Percentiles rank a stretch among this genome's conserved stretches.
Conservation (phyloP, 2,797 vertebrate species). For the Rhynchotus rufescens region DNA sequence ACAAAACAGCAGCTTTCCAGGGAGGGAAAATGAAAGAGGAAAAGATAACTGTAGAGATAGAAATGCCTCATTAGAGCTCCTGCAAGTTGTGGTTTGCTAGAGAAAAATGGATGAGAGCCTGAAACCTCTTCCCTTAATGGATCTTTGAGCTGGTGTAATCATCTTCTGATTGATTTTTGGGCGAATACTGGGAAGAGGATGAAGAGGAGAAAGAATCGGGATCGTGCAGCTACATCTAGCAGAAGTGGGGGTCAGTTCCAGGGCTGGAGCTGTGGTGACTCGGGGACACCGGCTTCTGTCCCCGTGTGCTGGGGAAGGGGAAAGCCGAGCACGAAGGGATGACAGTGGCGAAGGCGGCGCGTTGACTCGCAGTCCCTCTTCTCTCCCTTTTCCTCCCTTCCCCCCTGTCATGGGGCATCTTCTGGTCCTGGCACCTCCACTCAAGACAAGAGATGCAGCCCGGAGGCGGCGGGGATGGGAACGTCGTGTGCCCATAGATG, state of each 20-base stretch:
- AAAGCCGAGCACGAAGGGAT: neutral
- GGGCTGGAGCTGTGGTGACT: neutral
- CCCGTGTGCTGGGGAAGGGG: neutral
- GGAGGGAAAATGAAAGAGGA: accelerated
- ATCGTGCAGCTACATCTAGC: accelerated
- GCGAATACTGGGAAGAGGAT: neutral
- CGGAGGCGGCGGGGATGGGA: neutral
- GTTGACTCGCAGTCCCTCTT: neutral
- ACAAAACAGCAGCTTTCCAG: neutral
- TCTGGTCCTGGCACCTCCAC: neutral
- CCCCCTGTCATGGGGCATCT: accelerated
- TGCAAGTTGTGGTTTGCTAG: neutral
- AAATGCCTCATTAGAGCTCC: neutral
- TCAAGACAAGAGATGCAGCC: too few species aligned
- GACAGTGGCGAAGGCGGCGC: accelerated
- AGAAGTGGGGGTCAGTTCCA: neutral
- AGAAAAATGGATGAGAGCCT: neutral
- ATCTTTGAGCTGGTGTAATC: accelerated
- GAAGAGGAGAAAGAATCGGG: neutral
- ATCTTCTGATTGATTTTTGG: neutral
- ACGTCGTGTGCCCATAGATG: accelerated
- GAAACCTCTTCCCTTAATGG: neutral
- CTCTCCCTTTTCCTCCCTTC: neutral
- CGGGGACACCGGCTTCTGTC: accelerated
- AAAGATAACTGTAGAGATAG: neutral